Evolutionary conservation across 2,113 vertebrate genomes (phyloP), one percentile per base, ranked within the genome.

Genomic region (Odobenus rosmarus): DNA sequence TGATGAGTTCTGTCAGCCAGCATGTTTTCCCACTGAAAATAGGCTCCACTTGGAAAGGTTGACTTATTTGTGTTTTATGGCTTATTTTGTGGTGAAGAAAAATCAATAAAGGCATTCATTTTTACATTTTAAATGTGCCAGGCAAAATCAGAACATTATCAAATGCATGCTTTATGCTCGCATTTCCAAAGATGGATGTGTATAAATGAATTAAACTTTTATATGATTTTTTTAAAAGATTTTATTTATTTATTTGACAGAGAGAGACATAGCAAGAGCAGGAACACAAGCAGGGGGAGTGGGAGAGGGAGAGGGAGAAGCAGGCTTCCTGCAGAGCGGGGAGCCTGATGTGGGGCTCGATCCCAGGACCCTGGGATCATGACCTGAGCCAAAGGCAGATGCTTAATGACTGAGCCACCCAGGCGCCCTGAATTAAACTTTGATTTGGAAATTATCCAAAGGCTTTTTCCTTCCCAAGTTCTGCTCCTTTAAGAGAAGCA

Each of bases 51-150:
- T 86, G 79, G 90, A 88, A 67, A 86, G 26, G 57, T 16, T 93
- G 96, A 88, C 92, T 97, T 93, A 96, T 93, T 90, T 98, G 77
- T 89, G 53, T 86, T 97, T 94, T 93, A 96, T 55, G 53, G 95
- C 96, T 97, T 96, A 95, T 95, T 97, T 95, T 89, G 72, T 95
- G 87, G 87, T 74, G 59, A 92, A 86, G 57, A 96, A 95, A 97
- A 96, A 94, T 96, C 96, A 96, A 97, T 94, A 95, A 82, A 92
- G 90, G 10, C 16, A 0, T 88, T 96, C 72, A 79, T 93, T 96
- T 92, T 97, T 93, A 80, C 55, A 88, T 96, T 95, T 96, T 95
- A 85, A 92, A 92, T 95, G 59, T 53, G 83, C 46, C 79, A 92
- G 87, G n/a, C 46, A 96, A 90, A 96, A 94, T 96, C 88, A 87